Evolutionary conservation across 2,113 vertebrate species (phyloP), one percentile per base, ranked within the genome.

Genomic region (Callospermophilus lateralis): DNA sequence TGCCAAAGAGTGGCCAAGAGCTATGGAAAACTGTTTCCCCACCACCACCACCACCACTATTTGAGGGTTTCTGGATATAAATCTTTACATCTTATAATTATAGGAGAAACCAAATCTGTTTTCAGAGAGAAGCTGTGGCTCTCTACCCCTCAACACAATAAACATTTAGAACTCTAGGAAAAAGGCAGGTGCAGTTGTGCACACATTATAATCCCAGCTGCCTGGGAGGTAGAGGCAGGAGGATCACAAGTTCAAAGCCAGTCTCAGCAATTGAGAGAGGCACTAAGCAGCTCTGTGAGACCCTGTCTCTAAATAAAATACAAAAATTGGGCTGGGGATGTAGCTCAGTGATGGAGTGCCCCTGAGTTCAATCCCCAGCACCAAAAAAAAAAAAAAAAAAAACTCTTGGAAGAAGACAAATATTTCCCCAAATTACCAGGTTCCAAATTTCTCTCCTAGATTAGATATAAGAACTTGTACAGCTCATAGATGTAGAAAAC

Each of bases 101-200:
- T 76, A 77, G 22, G 8, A 12, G 70, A 30, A 61, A 61, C 76
- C 73, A 89, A 79, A 58, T 89, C 28, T 91, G 13, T 91, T 96
- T 93, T 86, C 58, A 89, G 58, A 84, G 28, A 68, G 94, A 86
- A 91, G 48, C n/a, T 68, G 19, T 22, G 45, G 16, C n/a, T 85
- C 42, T 94, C 28, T 39, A 61, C 3, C 30, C 61, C 30, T 42
- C 16, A 74, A 93, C 32, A 42, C 15, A 89, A 32, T 80, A 86
- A 90, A 96, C 78, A 55, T 63, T 84, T 89, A 86, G 63, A 95
- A 80, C 19, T 67, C 61, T 45, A 90, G 39, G 37, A 78, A 81
- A 34, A 78, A 81, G 32, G 51, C 51, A 4, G 51, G 51, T 45
- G 15, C 51, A 53, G 51, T 53, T 15, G 51, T 4, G 4, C 12